A percentile compares a stretch with the other conserved stretches of the same genome.
Evolutionary conservation across 2,113 vertebrate genomes (phyloP).

Genomic region (Vulpes lagopus): DNA sequence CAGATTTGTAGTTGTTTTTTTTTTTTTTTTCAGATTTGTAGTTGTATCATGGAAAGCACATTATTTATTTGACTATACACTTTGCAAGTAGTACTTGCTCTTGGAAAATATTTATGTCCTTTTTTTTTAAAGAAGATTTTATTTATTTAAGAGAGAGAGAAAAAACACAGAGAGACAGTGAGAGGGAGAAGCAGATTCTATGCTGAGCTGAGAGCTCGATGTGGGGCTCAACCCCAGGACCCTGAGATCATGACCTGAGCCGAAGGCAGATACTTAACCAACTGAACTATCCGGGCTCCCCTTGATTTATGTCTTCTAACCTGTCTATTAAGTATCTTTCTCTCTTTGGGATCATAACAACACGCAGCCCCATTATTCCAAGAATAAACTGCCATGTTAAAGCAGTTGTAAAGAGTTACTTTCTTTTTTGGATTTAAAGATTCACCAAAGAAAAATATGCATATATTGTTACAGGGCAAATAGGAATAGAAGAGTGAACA

Average conservation of each 20-base stretch:
- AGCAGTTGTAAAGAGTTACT: neutral
- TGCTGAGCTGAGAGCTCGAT: too few species aligned
- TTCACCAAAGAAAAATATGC: neutral
- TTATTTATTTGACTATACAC: neutral
- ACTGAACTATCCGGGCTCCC: too few species aligned
- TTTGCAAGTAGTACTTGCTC: neutral
- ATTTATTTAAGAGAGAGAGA: too few species aligned
- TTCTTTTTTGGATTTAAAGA: constrained; percentile 38
- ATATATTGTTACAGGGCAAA: neutral
- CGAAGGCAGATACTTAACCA: too few species aligned
- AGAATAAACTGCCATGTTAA: neutral
- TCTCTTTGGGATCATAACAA: neutral
- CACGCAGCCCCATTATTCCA: neutral
- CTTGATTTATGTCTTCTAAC: neutral
- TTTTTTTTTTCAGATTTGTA: neutral
- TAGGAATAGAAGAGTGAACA: neutral
- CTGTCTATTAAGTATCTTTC: neutral
- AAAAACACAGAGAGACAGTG: too few species aligned
- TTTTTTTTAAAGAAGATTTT: too few species aligned
- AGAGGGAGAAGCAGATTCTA: too few species aligned
- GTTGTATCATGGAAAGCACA: neutral
- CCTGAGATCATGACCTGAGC: too few species aligned
- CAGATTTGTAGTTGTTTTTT: neutral
- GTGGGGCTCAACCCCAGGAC: too few species aligned
- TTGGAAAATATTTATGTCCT: neutral